phyloP scores from a whole-genome alignment of 2,113 vertebrate genomes.

The Xiphophorus hellerii region DNA sequence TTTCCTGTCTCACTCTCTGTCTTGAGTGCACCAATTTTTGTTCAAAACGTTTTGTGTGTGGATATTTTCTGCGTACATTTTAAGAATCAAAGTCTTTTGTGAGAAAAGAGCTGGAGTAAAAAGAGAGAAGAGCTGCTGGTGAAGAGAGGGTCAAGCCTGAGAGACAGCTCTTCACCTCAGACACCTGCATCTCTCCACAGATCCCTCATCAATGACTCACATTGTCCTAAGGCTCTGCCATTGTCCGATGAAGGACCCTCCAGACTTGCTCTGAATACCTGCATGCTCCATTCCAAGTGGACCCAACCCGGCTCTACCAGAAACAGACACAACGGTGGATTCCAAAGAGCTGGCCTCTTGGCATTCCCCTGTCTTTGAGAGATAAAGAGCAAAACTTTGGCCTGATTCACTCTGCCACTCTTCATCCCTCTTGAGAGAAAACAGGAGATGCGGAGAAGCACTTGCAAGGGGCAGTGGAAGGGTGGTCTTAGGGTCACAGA shows the following conservation, averaged over 20 bases:
- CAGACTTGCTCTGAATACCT: constrained; percentile 73
- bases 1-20: constrained; percentile 75
- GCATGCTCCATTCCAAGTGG: constrained; percentile 67
- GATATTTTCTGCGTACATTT: constrained; percentile 25
- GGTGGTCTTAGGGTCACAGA: constrained; percentile 74
- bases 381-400: constrained; percentile 72
- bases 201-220: constrained; percentile 86
- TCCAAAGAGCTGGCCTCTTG: constrained; percentile 70
- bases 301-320: constrained; percentile 59
- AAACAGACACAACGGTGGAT: constrained; percentile 76
- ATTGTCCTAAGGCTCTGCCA: constrained; percentile 81
- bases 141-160: constrained; percentile 68
- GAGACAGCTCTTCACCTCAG: constrained; percentile 79
- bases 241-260: constrained; percentile 85
- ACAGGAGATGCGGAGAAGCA: constrained; percentile 53
- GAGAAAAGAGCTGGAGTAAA: neutral
- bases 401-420: constrained; percentile 66
- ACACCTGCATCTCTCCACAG: constrained; percentile 84
- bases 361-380: constrained; percentile 76
- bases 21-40: constrained; percentile 43
- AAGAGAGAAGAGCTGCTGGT: constrained; percentile 42
- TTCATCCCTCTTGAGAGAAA: constrained; percentile 62
- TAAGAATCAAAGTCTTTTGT: constrained; percentile 24
- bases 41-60: constrained; percentile 13
- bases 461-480: constrained; percentile 42